Conservation (phyloP, 2,113 vertebrate genomes). For the Symphodus melops region DNA sequence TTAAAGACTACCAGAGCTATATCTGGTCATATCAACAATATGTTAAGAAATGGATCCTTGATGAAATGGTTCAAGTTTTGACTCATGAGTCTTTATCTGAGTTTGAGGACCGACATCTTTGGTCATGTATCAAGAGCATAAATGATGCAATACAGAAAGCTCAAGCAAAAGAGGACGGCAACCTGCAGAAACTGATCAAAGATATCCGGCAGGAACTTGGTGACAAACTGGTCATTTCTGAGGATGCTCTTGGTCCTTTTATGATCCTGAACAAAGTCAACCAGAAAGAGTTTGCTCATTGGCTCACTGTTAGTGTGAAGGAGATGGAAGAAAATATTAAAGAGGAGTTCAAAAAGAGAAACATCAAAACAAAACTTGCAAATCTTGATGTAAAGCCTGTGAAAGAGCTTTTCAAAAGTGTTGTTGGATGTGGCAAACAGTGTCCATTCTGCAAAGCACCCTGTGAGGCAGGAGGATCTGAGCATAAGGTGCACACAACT, state of each 20-base stretch:
- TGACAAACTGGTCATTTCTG: conserved; percentile 62
- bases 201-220: conserved; percentile 57
- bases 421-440: conserved; percentile 79
- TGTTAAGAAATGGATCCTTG: conserved; percentile 48
- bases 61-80: conserved; percentile 26
- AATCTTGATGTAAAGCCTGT: conserved; percentile 62
- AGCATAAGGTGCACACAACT: too few relatives aligned
- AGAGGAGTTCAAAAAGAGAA: neutral
- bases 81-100: conserved; percentile 6
- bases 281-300: conserved; percentile 59
- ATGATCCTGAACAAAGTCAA: conserved; percentile 57
- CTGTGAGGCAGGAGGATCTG: too few relatives aligned
- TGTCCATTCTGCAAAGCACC: too few relatives aligned
- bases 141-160: conserved; percentile 40
- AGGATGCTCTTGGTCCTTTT: conserved; percentile 60
- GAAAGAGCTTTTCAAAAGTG: conserved; percentile 60
- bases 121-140: conserved; percentile 42
- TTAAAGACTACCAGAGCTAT: conserved; percentile 15
- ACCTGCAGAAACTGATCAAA: conserved; percentile 58
- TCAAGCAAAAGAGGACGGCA: neutral
- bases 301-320: conserved; percentile 35
- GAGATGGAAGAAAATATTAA: conserved; percentile 45
- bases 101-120: conserved; percentile 35
- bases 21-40: conserved; percentile 28
- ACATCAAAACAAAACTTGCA: conserved; percentile 14